Evolutionary conservation across 2,888 invertebrate genomes (phyloP).

Genomic region (Drosophila nigritarsus): DNA sequence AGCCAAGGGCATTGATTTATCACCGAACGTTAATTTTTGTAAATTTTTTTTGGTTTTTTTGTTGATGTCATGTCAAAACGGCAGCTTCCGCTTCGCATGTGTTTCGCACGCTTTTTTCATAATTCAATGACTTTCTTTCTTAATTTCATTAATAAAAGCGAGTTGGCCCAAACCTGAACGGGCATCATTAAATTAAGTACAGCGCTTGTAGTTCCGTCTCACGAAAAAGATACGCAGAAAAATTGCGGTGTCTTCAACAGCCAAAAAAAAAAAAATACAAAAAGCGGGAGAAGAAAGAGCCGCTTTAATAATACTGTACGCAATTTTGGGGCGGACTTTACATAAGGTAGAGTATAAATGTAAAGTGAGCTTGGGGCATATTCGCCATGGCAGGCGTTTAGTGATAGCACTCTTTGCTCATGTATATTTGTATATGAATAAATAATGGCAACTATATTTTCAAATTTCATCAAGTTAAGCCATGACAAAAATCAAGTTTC

Average conservation of each 20-base stretch:
- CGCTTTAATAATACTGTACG: conserved; percentile 41
- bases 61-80: conserved; percentile 28
- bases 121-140: conserved; percentile 68
- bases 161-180: background rate
- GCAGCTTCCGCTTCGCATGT: conserved; percentile 63
- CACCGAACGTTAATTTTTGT: conserved; percentile 18
- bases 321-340: conserved; percentile 13
- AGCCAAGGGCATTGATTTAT: conserved; percentile 62
- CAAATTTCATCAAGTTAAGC: background rate
- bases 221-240: conserved; percentile 36
- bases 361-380: background rate
- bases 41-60: conserved; percentile 7
- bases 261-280: conserved; percentile 1
- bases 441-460: background rate
- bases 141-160: conserved; percentile 70
- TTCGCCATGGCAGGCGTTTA: background rate
- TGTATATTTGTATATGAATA: background rate
- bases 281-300: conserved; percentile 3
- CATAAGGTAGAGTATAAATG: conserved; percentile 3
- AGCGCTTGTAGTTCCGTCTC: conserved; percentile 59
- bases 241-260: conserved; percentile 21
- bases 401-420: background rate
- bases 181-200: conserved; percentile 70
- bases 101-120: conserved; percentile 70
- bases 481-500: background rate